A percentile compares a stretch with the other conserved stretches of the same genome.
phyloP scores from a whole-genome alignment of 2,888 invertebrate species.

The Cistogaster globosa region DNA sequence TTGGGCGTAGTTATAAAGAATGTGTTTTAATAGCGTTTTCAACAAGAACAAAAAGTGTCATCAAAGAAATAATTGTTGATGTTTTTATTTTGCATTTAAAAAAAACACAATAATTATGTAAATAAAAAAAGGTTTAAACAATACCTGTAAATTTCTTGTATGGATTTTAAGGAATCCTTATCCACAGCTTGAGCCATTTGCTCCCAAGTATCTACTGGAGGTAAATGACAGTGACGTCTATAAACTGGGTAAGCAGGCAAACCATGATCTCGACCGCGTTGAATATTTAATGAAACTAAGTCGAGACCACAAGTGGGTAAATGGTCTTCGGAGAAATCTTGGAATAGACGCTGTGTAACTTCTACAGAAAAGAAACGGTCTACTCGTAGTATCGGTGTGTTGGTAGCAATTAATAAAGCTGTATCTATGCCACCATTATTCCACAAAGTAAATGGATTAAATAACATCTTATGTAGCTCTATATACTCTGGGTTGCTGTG shows the following conservation, averaged over 20 bases:
- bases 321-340: constrained; percentile 75
- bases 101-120: no score
- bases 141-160: constrained; percentile 87
- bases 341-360: constrained; percentile 82
- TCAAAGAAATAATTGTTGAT: no score
- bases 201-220: constrained; percentile 85
- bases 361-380: constrained; percentile 82
- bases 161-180: constrained; percentile 85
- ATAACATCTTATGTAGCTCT: constrained; percentile 90
- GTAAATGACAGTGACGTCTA: constrained; percentile 89
- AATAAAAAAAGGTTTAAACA: background rate
- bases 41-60: no score
- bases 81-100: no score
- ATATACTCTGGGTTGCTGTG: constrained; percentile 86
- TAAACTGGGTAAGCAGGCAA: constrained; percentile 90
- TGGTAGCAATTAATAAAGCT: constrained; percentile 87
- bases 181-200: constrained; percentile 88
- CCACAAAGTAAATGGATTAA: constrained; percentile 91
- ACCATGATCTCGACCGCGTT: constrained; percentile 94
- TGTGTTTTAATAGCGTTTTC: no score
- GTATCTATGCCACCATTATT: constrained; percentile 85
- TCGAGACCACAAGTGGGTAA: constrained; percentile 88
- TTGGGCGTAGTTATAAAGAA: no score
- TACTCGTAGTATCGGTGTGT: constrained; percentile 85
- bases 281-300: constrained; percentile 93